These are phyloP conservation scores for Watsonalla cultraria DNA, from an alignment of 2,888 invertebrate species.

Conservation along the genomic window DNA sequence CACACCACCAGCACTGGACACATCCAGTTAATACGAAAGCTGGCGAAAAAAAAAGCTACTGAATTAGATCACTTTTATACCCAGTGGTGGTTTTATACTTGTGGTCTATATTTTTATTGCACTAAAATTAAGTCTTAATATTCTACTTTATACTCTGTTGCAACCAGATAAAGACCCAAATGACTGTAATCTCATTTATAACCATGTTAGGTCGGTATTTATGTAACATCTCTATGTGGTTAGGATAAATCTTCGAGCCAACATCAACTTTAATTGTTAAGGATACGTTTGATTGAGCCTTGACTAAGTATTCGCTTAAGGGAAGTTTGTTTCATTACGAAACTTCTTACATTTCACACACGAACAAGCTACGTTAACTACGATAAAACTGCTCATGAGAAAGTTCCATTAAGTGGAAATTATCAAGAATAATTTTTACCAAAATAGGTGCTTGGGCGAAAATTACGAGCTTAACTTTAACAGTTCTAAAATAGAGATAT, in stretches of 20 bases:
- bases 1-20: too few species aligned
- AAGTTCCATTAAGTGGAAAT: neutral
- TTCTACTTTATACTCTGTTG: too few species aligned
- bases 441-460: neutral
- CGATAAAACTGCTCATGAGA: conserved; percentile 1
- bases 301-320: conserved; percentile 20
- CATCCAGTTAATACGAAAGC: too few species aligned
- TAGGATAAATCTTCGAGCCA: conserved; percentile 14
- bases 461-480: neutral
- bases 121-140: too few species aligned
- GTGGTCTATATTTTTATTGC: too few species aligned
- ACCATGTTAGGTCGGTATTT: neutral
- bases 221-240: conserved; percentile 14
- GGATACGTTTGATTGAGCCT: conserved; percentile 23
- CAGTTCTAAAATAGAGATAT: conserved; percentile 10
- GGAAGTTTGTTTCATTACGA: conserved; percentile 15
- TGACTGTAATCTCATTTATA: too few species aligned
- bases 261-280: conserved; percentile 20
- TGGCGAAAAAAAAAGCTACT: too few species aligned
- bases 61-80: too few species aligned
- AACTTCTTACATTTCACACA: conserved; percentile 9
- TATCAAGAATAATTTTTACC: neutral
- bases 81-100: too few species aligned
- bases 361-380: conserved; percentile 1
- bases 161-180: too few species aligned